Evolutionary conservation across 2,888 invertebrate species (phyloP), one percentile per base, ranked within the genome.

Genomic region (Himalopsyche tibetana): DNA sequence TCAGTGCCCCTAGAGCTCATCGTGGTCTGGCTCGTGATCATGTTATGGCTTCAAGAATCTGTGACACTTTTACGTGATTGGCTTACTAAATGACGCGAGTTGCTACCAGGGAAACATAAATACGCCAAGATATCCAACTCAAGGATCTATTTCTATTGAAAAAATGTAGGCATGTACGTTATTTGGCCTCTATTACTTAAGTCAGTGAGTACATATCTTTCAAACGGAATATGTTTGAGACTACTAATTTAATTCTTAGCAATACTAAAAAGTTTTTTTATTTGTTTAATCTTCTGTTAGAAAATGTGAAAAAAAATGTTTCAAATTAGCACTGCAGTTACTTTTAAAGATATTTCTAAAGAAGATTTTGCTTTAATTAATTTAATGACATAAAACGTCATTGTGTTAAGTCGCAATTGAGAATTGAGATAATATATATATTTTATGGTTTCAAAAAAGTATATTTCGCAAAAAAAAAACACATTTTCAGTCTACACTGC

Each of bases 61-160:
- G 81, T 84, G 88, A 84, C 85, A 85, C 84, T 85, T 85, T 86
- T 88, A 88, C 88, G 88, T 88, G 88, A 85, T 88, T 81, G 80
- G 85, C 38, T 56, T 88, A 82, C 55, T 84, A 85, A 84, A 86
- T 88, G 81, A 51, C 84, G 19, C 8, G 63, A 63, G 63, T 63
- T 63, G 63, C 63, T 63, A 63, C 63, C 63, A 63, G 63, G 63
- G 63, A 63, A 63, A 63, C 63, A 63, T 63, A 28, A 63, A 63
- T 28, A 63, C 63, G 28, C 63, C 15, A 28, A 63, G 63, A 51
- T 28, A 63, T 19, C 63, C n/a, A 63, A 63, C 63, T 63, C 63
- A 63, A 63, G 63, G 63, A 63, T 63, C 63, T 63, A 63, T 63
- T 63, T 63, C 63, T 63, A 63, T 63, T 63, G 19, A 63, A 63